These are phyloP conservation scores for Alca torda DNA, from an alignment of 2,797 vertebrate genomes.

Conservation along the genomic window DNA sequence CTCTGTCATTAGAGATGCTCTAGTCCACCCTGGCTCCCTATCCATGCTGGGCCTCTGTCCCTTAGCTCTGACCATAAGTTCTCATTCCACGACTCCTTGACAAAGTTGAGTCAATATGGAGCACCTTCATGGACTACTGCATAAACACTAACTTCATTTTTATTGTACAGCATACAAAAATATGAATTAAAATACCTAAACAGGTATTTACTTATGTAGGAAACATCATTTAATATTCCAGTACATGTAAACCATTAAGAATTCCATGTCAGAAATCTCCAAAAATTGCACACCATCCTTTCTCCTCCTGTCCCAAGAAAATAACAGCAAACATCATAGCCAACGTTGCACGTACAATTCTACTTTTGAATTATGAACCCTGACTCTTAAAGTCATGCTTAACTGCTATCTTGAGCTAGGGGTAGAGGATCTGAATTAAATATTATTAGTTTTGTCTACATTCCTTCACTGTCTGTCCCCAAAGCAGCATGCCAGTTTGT, in stretches of 20 bases:
- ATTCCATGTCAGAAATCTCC: not conserved
- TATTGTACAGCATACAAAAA: not conserved
- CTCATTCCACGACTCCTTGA: not conserved
- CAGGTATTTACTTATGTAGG: not conserved
- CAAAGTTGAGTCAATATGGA: not conserved
- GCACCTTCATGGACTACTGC: not conserved
- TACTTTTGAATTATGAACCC: not conserved
- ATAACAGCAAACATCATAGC: not conserved
- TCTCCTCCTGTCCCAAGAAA: not conserved
- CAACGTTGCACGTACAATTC: rapidly evolving
- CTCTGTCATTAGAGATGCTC: not conserved
- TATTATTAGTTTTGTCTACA: not conserved
- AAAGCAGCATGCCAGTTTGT: not conserved
- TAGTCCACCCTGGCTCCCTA: not conserved
- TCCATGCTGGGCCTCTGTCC: not conserved
- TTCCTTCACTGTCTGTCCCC: not conserved
- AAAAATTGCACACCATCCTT: not conserved
- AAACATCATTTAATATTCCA: not conserved
- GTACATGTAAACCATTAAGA: not conserved
- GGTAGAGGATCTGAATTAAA: not conserved
- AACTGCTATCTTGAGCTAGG: not conserved
- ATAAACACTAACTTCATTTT: not conserved
- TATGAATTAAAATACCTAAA: not conserved
- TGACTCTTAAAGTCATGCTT: not conserved
- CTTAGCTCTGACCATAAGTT: not conserved